Conservation (phyloP, 2,113 vertebrate genomes). For the Lophochroa leadbeateri region DNA sequence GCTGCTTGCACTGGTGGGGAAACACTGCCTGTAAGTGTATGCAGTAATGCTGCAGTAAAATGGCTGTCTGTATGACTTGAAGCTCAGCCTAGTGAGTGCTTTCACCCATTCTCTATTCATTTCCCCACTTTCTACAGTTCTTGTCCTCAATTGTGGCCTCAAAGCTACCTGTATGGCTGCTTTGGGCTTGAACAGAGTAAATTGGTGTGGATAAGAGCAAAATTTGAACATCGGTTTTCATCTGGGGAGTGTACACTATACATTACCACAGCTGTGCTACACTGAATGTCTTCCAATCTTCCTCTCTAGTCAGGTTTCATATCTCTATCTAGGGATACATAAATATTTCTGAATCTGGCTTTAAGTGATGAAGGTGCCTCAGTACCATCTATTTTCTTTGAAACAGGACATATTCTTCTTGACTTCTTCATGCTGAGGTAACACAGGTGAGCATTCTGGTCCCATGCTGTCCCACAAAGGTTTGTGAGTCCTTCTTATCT, state of each 20-base stretch:
- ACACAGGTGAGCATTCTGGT: background rate
- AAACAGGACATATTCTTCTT: background rate
- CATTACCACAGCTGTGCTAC: background rate
- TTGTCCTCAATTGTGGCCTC: background rate
- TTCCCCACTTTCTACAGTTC: background rate
- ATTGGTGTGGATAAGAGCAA: background rate
- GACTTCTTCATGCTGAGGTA: background rate
- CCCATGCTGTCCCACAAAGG: background rate
- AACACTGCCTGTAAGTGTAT: background rate
- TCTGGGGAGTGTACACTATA: background rate
- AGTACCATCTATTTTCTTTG: background rate
- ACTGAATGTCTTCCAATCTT: background rate
- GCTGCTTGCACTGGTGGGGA: background rate
- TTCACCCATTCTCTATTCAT: rapidly evolving
- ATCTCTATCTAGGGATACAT: background rate
- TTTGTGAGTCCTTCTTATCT: background rate
- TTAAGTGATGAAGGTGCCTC: background rate
- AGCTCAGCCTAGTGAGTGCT: background rate
- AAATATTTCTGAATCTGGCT: slow-evolving; percentile 13
- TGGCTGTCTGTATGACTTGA: background rate
- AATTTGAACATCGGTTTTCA: background rate
- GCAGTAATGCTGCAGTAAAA: background rate
- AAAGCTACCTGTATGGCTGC: background rate
- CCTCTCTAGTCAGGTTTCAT: background rate
- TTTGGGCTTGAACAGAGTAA: background rate